Conservation (phyloP, 2,888 invertebrate species). For the Amphipyra tragopoginis region DNA sequence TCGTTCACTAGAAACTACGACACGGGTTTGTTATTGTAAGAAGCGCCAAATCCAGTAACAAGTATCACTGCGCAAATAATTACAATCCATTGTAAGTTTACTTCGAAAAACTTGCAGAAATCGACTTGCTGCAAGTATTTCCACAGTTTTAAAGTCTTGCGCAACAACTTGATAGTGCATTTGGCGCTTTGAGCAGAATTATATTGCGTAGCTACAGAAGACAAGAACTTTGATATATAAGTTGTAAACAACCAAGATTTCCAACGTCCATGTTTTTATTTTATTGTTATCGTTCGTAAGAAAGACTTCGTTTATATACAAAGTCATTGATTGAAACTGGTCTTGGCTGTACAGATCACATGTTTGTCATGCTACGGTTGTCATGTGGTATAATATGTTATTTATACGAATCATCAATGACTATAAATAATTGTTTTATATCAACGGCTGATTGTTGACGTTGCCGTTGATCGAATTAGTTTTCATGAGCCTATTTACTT, state of each 20-base stretch:
- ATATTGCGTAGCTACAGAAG: slow-evolving; percentile 8
- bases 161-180: too few relatives aligned
- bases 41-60: too few relatives aligned
- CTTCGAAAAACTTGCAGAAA: too few relatives aligned
- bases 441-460: slow-evolving; percentile 22
- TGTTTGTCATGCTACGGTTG: slow-evolving; percentile 28
- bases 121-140: too few relatives aligned
- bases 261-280: slow-evolving; percentile 18
- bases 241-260: slow-evolving; percentile 25
- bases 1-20: not conserved
- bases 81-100: too few relatives aligned
- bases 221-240: slow-evolving; percentile 23
- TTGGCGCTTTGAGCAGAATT: not conserved
- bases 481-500: slow-evolving; percentile 7
- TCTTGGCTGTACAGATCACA: slow-evolving; percentile 9
- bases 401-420: slow-evolving; percentile 22
- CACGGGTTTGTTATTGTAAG: not conserved
- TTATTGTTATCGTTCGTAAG: slow-evolving; percentile 40
- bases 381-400: slow-evolving; percentile 9
- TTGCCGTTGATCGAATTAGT: slow-evolving; percentile 11
- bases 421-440: slow-evolving; percentile 13
- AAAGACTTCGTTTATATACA: slow-evolving; percentile 39
- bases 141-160: too few relatives aligned
- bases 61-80: too few relatives aligned
- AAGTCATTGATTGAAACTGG: slow-evolving; percentile 31